Evolutionary conservation across 2,113 vertebrate genomes (phyloP).

Genomic region (Megaceryle torquata): DNA sequence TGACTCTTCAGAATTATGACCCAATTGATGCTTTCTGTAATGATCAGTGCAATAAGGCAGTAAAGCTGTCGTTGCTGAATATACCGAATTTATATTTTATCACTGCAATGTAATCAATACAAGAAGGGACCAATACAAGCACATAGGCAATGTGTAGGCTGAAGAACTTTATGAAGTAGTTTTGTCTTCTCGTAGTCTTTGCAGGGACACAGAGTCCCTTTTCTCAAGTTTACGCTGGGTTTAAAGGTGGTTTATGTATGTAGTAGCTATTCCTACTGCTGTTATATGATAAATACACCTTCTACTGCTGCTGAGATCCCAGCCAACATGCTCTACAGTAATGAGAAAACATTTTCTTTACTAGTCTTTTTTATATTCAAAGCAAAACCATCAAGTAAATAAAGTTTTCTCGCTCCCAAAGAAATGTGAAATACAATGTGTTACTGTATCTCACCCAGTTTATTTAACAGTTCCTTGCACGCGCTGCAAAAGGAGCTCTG

Average conservation of each 20-base stretch:
- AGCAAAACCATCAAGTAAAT: not conserved
- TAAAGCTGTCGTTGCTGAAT: constrained; percentile 66
- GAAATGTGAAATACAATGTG: not conserved
- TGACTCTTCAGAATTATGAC: constrained; percentile 69
- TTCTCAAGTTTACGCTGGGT: not conserved
- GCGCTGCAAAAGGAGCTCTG: not conserved
- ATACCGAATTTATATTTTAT: constrained; percentile 65
- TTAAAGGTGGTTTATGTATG: not conserved
- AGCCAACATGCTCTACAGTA: constrained; percentile 4
- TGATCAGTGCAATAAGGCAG: constrained; percentile 71
- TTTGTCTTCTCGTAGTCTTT: not conserved
- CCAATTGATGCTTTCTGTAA: constrained; percentile 67
- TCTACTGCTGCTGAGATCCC: not conserved
- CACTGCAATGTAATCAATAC: constrained; percentile 59
- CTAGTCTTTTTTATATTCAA: constrained; percentile 11
- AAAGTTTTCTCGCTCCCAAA: not conserved
- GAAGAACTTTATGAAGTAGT: not conserved
- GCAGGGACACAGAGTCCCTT: not conserved
- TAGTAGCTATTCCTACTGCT: not conserved
- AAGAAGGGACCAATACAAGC: constrained; percentile 54
- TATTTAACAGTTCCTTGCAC: not conserved
- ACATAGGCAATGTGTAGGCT: not conserved
- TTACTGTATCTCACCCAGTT: not conserved
- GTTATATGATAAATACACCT: constrained; percentile 9
- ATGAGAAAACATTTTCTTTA: constrained; percentile 38